Evolutionary conservation across 2,113 vertebrate species (phyloP).

Genomic region (Oxyura jamaicensis): DNA sequence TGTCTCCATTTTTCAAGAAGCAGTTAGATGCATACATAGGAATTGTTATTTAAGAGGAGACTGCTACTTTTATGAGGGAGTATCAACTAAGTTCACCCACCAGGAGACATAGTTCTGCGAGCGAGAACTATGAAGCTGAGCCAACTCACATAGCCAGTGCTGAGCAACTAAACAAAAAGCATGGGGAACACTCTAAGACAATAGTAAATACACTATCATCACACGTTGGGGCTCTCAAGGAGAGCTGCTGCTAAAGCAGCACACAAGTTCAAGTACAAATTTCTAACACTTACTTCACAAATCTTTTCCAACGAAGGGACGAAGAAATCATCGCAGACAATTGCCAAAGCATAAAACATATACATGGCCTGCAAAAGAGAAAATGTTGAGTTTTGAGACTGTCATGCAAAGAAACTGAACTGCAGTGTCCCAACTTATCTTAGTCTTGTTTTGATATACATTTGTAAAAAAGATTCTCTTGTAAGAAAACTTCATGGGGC

Average conservation of each 20-base stretch:
- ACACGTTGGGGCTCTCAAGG: background rate
- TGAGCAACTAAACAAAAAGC: background rate
- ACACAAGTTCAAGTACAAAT: background rate
- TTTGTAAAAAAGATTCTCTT: background rate
- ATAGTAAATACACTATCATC: background rate
- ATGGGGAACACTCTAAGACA: background rate
- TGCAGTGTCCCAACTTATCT: background rate
- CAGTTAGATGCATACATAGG: background rate
- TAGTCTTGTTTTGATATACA: background rate
- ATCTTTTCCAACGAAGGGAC: constrained; percentile 97
- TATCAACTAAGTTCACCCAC: background rate
- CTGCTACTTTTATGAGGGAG: background rate
- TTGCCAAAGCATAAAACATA: constrained; percentile 96
- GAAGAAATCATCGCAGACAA: constrained; percentile 98
- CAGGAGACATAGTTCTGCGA: background rate
- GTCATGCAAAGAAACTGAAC: background rate
- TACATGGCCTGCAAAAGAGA: constrained; percentile 88
- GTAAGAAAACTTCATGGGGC: background rate
- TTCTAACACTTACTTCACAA: constrained; percentile 85
- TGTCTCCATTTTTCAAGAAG: background rate
- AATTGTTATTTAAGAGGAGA: background rate
- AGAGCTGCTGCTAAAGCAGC: background rate
- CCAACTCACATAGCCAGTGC: rapidly evolving
- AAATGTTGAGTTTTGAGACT: background rate
- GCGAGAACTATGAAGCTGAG: background rate